Evolutionary conservation across 1,140 invertebrate genomes (phyloP), one percentile per base, ranked within the genome.

Genomic region (Helicorthomorpha holstii): DNA sequence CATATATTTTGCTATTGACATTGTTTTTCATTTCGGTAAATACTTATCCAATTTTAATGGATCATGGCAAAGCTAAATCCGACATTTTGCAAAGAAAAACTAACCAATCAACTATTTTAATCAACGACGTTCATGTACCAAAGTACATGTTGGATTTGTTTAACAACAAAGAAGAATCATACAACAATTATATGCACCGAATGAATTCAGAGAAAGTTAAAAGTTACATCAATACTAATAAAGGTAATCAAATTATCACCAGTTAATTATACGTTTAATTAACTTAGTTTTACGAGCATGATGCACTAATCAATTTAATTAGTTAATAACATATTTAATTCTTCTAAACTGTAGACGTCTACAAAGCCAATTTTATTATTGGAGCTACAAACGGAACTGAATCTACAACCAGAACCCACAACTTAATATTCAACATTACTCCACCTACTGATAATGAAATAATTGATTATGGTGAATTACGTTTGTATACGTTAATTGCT

Each of bases 131-230:
- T 34, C 51, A 52, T 29, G 45, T 52, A 2, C 51, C 51, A 14
- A 52, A 52, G 23, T 52, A 52, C 25, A 52, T 52, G 51, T 23
- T 52, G 44, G 51, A 52, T 2, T 48, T 52, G 51, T 52, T 47
- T 22, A 26, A 51, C 10, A 21, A 4, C 3, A 14, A 34, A 3
- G 21, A 41, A n/a, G 38, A 21, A 4, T n/a, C n/a, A n/a, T n/a
- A n/a, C n/a, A n/a, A n/a, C n/a, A n/a, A n/a, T n/a, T n/a, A n/a
- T n/a, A 26, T 2, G 41, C 3, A 19, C 44, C 22, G 3, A 2
- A 34, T 34, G 16, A 34, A 4, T 3, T 19, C 25, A 3, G 51
- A 52, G 2, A 34, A 26, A 3, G 25, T 52, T n/a, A 14, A 34
- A 42, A 52, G 51, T 38, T 52, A 21, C 26, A 41, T 7, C 3